A percentile compares a stretch with the other conserved stretches of the same genome.
These are phyloP conservation scores for Cantharis rufa DNA, from an alignment of 2,888 invertebrate genomes.

Conservation along the genomic window DNA sequence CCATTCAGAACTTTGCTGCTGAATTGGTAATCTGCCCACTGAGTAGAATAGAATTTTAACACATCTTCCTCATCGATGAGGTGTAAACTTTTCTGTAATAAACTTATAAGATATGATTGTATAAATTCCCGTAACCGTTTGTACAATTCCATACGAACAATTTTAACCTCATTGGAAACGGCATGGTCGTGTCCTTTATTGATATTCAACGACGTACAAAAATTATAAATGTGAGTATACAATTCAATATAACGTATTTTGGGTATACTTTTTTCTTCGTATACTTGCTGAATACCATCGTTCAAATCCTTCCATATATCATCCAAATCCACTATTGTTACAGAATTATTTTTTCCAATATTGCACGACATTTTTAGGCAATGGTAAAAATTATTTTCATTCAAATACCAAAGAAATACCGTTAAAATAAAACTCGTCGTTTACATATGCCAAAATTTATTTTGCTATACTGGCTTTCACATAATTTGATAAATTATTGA, in stretches of 20 bases:
- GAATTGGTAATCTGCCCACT: slow-evolving; percentile 99
- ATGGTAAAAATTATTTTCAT: background rate
- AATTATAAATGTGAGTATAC: slow-evolving; percentile 93
- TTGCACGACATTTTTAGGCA: slow-evolving; percentile 50
- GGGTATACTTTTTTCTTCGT: slow-evolving; percentile 83
- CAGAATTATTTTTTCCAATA: slow-evolving; percentile 58
- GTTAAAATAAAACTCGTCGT: background rate
- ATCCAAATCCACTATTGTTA: slow-evolving; percentile 79
- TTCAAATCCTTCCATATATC: slow-evolving; percentile 96
- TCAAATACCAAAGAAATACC: background rate
- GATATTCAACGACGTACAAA: slow-evolving; percentile 91
- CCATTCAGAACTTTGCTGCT: slow-evolving; percentile 96
- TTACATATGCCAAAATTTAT: background rate
- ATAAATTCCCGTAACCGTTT: slow-evolving; percentile 91
- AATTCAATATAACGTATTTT: slow-evolving; percentile 83
- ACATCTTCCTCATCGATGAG: slow-evolving; percentile 92
- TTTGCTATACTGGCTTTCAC: background rate
- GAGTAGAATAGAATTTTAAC: slow-evolving; percentile 91
- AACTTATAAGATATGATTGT: slow-evolving; percentile 79
- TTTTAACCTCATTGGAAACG: slow-evolving; percentile 76
- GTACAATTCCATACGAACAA: slow-evolving; percentile 96
- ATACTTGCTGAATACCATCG: slow-evolving; percentile 93
- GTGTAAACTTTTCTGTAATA: slow-evolving; percentile 78
- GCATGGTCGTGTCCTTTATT: slow-evolving; percentile 44
- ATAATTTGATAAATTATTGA: background rate